phyloP scores from a whole-genome alignment of 2,113 vertebrate genomes.

The Tachuris rubrigastra region DNA sequence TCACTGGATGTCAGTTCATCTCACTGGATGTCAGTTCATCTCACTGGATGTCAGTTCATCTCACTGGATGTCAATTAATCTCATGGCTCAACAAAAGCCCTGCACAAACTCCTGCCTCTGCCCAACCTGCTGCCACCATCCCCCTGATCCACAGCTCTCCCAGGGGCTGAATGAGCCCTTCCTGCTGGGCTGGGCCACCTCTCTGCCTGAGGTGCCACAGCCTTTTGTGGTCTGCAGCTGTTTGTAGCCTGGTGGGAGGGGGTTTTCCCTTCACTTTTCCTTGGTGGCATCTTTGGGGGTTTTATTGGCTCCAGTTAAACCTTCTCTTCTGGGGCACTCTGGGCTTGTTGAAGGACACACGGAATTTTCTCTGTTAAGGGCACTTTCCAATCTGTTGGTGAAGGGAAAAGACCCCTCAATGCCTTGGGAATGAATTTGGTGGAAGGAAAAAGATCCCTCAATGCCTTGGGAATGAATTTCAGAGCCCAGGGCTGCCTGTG shows the following conservation, averaged over 20 bases:
- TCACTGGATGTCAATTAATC: not conserved
- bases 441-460: not conserved
- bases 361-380: not conserved
- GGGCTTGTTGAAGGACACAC: not conserved
- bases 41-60: not conserved
- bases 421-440: not conserved
- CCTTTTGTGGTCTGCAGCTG: slow-evolving; percentile 6
- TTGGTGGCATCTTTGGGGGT: not conserved
- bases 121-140: not conserved
- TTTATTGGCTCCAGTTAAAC: not conserved
- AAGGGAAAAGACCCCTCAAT: not conserved
- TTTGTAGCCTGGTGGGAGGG: not conserved
- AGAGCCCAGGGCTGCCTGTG: not conserved
- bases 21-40: not conserved
- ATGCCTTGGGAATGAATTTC: not conserved
- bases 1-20: not conserved
- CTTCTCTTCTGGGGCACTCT: not conserved
- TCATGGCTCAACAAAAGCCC: not conserved
- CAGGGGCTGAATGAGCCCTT: slow-evolving; percentile 42
- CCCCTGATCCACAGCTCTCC: not conserved
- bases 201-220: not conserved
- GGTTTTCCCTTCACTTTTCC: not conserved
- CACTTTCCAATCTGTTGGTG: not conserved
- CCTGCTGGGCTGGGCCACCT: not conserved
- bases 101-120: slow-evolving; percentile 18